Base-by-base conservation (phyloP, 2,797 vertebrate species). In the Eutrigla gurnardus region DNA sequence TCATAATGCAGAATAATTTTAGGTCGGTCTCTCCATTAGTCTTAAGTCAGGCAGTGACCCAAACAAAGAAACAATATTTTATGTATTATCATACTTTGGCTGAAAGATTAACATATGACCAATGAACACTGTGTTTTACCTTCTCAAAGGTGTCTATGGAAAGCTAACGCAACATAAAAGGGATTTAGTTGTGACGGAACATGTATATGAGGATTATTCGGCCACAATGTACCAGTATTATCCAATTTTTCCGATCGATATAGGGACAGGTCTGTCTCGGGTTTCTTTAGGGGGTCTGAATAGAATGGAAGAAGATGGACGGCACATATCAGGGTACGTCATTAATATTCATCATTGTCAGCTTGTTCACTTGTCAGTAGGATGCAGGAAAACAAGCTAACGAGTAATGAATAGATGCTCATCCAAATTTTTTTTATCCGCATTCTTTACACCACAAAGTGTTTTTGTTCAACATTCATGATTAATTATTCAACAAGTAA, bases 101-200 rank as follows among this genome's bases (percentile, higher is more conserved):
- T 78, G 62, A 67, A 81, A 79, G 63, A 83, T 69, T 71, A 85
- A 86, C 80, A 75, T 78, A 81, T 85, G 91, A 94, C 94, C 94
- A 94, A 94, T 93, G 92, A 94, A 91, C 91, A 94, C 93, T 93
- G 93, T 94, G 93, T 86, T 89, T 82, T 73, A 81, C 75, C 33
- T 68, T 84, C 78, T 76, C 45, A 37, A 63, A 81, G 80, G 83
- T 75, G 80, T 88, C 76, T 86, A 76, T 40, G 46, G 65, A 83
- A 86, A 60, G 62, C 55, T 58, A 57, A 78, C 50, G 33, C 68
- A 43, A 42, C 57, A 77, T 68, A 83, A 86, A 88, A 83, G 78
- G 82, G 73, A 90, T 81, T 77, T 66, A 35, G 46, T 66, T 66
- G 55, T 50, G 35, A 70, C 35, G 39, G 46, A 57, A 52, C 42